These are phyloP conservation scores for Pinna nobilis DNA, from an alignment of 1,140 invertebrate genomes.

Conservation along the genomic window DNA sequence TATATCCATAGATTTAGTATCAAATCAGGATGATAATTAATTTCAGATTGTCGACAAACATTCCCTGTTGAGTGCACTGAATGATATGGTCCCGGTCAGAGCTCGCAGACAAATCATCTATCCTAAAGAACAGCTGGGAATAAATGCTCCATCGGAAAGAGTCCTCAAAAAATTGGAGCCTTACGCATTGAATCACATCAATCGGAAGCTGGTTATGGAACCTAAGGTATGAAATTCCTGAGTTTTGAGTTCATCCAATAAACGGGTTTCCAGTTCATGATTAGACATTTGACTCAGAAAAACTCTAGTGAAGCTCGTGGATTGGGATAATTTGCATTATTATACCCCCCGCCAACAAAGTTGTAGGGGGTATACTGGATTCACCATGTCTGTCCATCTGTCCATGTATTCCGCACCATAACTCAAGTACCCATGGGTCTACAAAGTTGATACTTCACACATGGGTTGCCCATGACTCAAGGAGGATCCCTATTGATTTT, in stretches of 20 bases:
- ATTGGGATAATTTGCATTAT: too few relatives aligned
- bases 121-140: conserved; percentile 65
- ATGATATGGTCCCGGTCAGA: conserved; percentile 73
- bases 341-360: too few relatives aligned
- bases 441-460: too few relatives aligned
- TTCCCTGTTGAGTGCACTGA: conserved; percentile 67
- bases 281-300: too few relatives aligned
- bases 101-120: conserved; percentile 72
- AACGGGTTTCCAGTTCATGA: neutral
- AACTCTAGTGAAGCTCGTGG: neutral
- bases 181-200: conserved; percentile 73
- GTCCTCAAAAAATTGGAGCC: conserved; percentile 63
- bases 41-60: conserved; percentile 67
- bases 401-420: too few relatives aligned
- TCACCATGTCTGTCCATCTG: too few relatives aligned
- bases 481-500: too few relatives aligned
- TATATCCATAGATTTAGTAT: too few relatives aligned
- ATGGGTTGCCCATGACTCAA: too few relatives aligned
- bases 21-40: neutral
- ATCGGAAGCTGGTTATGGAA: conserved; percentile 73
- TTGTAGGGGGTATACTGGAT: too few relatives aligned
- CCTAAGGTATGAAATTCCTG: conserved; percentile 74
- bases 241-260: neutral
- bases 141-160: conserved; percentile 73
- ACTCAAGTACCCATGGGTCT: too few relatives aligned